These are phyloP conservation scores for Caenorhabditis remanei DNA, from an alignment of 1,140 invertebrate species.

Conservation along the genomic window DNA sequence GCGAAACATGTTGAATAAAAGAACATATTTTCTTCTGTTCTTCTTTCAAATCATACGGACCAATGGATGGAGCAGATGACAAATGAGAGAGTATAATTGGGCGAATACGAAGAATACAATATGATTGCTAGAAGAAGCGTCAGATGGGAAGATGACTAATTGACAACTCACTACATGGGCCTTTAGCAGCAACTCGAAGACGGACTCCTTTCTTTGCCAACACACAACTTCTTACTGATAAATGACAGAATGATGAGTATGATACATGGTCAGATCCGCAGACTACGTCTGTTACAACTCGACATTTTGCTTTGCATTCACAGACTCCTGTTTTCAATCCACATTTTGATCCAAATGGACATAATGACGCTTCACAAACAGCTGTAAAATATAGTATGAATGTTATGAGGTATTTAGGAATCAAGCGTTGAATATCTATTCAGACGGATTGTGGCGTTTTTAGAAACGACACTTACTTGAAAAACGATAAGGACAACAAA, in stretches of 20 bases:
- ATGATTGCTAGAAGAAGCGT: not conserved
- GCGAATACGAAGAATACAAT: not conserved
- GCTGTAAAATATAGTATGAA: conserved; percentile 22
- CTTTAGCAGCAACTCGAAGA: conserved; percentile 3
- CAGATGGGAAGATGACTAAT: conserved; percentile 11
- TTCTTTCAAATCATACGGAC: conserved; percentile 48
- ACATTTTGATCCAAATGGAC: conserved; percentile 58
- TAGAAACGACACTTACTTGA: not conserved
- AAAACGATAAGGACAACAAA: not conserved
- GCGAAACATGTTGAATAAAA: conserved; percentile 42
- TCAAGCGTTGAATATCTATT: too few relatives aligned
- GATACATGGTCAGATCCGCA: conserved; percentile 86
- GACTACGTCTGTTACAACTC: conserved; percentile 80
- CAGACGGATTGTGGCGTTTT: not conserved
- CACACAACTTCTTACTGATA: conserved; percentile 76
- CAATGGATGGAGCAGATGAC: conserved; percentile 34
- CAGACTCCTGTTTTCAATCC: conserved; percentile 46
- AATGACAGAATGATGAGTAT: conserved; percentile 85
- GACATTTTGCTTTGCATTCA: conserved; percentile 58
- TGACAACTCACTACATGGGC: conserved; percentile 38
- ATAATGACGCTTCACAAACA: conserved; percentile 43
- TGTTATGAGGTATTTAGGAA: not conserved
- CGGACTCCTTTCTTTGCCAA: conserved; percentile 31
- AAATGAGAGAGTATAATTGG: conserved; percentile 20
- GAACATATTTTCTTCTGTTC: not conserved